Evolutionary conservation across 2,888 invertebrate species (phyloP), one percentile per base, ranked within the genome.

Genomic region (Trachelus tabidus): DNA sequence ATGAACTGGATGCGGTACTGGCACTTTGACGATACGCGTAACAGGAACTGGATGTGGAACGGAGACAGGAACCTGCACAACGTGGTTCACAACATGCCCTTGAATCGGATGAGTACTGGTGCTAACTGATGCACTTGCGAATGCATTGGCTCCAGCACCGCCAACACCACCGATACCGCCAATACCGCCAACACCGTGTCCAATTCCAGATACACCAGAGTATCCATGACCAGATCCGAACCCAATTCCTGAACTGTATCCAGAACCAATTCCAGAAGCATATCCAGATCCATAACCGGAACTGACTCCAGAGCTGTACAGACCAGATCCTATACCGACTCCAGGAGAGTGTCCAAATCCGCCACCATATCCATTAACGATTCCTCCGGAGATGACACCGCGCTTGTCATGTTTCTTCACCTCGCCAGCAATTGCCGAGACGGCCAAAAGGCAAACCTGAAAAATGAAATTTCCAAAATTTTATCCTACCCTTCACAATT

Each of bases 381-480:
- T 35, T 75, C 77, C 79, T 23, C 30, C 40, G 34, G 68, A 74
- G 74, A 75, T 23, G 3, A 79, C 1, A 9, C 82, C 82, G 34
- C 87, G 86, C 75, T 85, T 87, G 4, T 56, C 75, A 33, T 81
- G 73, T 34, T 71, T 35, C 11, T 71, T 76, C 33, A 71, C 68
- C 4, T 79, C 79, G n/a, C 35, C 74, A 33, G 83, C 84, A 34
- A 84, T 34, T 12, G 78, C 80, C 30, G 80, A 77, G 68, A 77
- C 81, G 37, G 83, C 74, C 33, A 87, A 69, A 4, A 87, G 76
- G 35, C 81, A 83, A 73, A 83, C 34, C 87, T 87, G 56, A 2
- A 56, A 56, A 56, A 23, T 1, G 1, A 56, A 56, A 56, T 56
- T 23, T 56, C 2, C 23, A 9, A 9, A 56, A 23, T 56, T 56